Evolutionary conservation across 2,888 invertebrate genomes (phyloP), one percentile per base, ranked within the genome.

Genomic region (Agriopis aurantiaria): DNA sequence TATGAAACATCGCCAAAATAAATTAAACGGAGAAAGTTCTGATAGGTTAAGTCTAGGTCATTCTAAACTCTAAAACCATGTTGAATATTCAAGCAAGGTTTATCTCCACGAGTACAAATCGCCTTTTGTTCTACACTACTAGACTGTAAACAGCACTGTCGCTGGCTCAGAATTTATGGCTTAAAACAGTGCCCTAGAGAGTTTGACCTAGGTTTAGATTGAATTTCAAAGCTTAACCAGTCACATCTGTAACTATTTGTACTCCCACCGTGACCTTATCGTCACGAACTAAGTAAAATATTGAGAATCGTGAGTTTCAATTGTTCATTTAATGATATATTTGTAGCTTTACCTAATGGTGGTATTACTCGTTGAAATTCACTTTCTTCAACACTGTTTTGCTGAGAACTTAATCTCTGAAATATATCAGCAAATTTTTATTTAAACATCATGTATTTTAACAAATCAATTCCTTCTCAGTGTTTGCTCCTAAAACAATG

Each of bases 181-280:
- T 73, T 77, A 82, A 80, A 75, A 78, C 75, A 77, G 77, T 82
- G 85, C 82, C 84, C 82, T 88, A 87, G 88, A 89, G 89, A 90
- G 89, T 89, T 88, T 90, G 88, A 91, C 89, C 90, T 86, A 86
- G 85, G 86, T 82, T 84, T 78, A 83, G 84, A 88, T 89, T 88
- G 83, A 87, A 90, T 86, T 86, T 85, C 83, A 82, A 80, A 82
- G 82, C 81, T 83, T 82, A 81, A 82, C 83, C 81, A 83, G 83
- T 86, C 86, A 83, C 83, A 83, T 84, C 81, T 80, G 82, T 83
- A 82, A 83, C 84, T 82, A 85, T 86, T 85, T 84, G 82, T 82
- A 83, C 81, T 79, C 80, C 80, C 85, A 85, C 83, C 83, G 79
- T 90, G 90, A 92, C 90, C 92, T 80, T 81, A 63, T 71, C 80